These are phyloP conservation scores for Halcyon badia DNA, from an alignment of 2,797 vertebrate species.

Conservation along the genomic window DNA sequence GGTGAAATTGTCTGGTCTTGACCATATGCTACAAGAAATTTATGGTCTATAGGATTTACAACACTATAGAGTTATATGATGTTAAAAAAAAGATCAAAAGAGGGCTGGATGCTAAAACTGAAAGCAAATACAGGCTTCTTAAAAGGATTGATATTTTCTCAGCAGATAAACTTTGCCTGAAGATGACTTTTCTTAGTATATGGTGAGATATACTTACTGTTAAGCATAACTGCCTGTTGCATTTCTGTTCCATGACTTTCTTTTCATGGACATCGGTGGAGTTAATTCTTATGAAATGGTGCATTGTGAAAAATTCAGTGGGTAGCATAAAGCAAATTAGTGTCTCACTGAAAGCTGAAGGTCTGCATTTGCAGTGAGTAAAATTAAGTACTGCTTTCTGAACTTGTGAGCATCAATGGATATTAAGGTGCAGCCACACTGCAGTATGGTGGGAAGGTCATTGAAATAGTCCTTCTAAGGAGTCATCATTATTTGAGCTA, in stretches of 20 bases:
- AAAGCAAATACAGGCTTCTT: neutral
- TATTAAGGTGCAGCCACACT: neutral
- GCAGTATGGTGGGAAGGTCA: accelerated
- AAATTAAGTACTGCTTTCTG: neutral
- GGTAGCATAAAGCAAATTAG: neutral
- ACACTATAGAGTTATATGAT: neutral
- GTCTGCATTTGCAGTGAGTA: neutral
- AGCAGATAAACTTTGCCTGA: neutral
- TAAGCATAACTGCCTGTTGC: neutral
- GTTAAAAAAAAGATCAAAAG: too few relatives aligned
- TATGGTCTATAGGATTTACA: neutral
- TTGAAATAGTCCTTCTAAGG: neutral
- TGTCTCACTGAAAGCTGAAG: neutral
- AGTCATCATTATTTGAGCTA: neutral
- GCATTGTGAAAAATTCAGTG: neutral
- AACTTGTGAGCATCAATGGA: accelerated
- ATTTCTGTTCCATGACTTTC: neutral
- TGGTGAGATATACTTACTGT: neutral
- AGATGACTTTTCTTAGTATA: neutral
- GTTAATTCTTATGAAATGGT: neutral
- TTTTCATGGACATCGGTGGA: accelerated
- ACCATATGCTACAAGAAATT: neutral
- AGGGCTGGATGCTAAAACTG: neutral
- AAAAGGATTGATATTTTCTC: neutral
- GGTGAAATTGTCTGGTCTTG: neutral